phyloP scores from a whole-genome alignment of 2,113 vertebrate species.

The Entelurus aequoreus region DNA sequence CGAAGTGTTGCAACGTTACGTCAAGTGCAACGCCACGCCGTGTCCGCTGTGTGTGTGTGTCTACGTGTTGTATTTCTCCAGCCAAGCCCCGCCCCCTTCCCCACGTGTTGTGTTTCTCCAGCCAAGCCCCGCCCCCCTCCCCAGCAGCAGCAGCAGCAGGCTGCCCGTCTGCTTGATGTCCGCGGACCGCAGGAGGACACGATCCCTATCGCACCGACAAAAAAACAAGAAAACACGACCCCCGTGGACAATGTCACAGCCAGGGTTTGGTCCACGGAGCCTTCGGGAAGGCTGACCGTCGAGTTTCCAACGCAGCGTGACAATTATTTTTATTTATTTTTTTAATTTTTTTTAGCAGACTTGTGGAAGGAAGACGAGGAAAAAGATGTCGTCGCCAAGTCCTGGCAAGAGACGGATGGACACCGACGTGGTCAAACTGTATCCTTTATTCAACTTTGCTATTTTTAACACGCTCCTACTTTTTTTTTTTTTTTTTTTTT shows the following conservation, averaged over 20 bases:
- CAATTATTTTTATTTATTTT: constrained; percentile 11
- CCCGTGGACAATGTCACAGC: constrained; percentile 54
- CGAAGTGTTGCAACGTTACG: not conserved
- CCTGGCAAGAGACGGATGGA: constrained; percentile 99
- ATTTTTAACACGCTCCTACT: no score
- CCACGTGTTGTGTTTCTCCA: not conserved
- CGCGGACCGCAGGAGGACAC: constrained; percentile 50
- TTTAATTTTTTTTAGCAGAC: constrained; percentile 54
- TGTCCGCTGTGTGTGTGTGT: not conserved
- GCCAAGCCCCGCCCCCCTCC: no score
- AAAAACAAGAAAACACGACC: constrained; percentile 1
- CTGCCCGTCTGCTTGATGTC: no score
- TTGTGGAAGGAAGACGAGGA: constrained; percentile 58
- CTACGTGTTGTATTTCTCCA: constrained; percentile 15
- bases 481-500: no score
- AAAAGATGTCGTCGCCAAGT: constrained; percentile 75
- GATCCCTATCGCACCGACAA: constrained; percentile 10
- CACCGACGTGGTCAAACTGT: constrained; percentile 99
- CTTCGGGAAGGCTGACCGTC: constrained; percentile 43
- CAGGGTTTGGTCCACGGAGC: constrained; percentile 43
- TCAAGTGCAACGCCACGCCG: not conserved
- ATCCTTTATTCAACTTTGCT: constrained; percentile 82
- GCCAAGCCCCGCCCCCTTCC: constrained; percentile 46
- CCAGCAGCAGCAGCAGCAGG: no score
- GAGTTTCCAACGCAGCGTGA: constrained; percentile 27